phyloP scores from a whole-genome alignment of 2,113 vertebrate genomes.

The Illadopsis cleaveri region DNA sequence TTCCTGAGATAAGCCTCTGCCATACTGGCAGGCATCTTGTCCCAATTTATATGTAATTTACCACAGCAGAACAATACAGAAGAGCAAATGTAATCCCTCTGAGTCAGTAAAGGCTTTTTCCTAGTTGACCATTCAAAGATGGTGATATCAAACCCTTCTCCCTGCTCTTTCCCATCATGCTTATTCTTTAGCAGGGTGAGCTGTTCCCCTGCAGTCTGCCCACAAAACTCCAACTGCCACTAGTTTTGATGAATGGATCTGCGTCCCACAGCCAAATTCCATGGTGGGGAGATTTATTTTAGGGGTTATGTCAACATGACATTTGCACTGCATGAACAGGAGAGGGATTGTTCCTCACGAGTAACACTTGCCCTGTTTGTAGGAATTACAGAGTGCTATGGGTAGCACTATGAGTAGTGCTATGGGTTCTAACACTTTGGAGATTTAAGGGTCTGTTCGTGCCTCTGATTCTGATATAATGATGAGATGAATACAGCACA shows the following conservation, averaged over 20 bases:
- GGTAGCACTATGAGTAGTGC: neutral
- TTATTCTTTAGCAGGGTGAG: neutral
- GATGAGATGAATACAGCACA: neutral
- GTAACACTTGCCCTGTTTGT: neutral
- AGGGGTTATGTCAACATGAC: neutral
- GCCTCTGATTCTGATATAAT: neutral
- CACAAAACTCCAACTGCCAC: fast-evolving
- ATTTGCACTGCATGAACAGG: neutral
- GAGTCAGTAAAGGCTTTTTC: neutral
- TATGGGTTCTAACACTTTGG: neutral
- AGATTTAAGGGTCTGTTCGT: neutral
- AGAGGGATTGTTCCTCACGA: neutral
- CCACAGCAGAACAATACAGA: neutral
- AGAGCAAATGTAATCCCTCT: neutral
- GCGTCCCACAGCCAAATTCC: neutral
- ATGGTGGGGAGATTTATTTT: neutral
- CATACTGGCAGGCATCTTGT: neutral
- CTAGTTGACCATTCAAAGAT: neutral
- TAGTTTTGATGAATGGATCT: neutral
- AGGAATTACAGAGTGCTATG: neutral
- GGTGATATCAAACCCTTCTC: neutral
- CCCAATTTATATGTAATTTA: neutral
- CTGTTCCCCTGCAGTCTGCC: neutral
- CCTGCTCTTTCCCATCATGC: neutral
- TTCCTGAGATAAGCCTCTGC: neutral